Conservation (phyloP, 2,797 vertebrate genomes). For the Anolis apletophallus region DNA sequence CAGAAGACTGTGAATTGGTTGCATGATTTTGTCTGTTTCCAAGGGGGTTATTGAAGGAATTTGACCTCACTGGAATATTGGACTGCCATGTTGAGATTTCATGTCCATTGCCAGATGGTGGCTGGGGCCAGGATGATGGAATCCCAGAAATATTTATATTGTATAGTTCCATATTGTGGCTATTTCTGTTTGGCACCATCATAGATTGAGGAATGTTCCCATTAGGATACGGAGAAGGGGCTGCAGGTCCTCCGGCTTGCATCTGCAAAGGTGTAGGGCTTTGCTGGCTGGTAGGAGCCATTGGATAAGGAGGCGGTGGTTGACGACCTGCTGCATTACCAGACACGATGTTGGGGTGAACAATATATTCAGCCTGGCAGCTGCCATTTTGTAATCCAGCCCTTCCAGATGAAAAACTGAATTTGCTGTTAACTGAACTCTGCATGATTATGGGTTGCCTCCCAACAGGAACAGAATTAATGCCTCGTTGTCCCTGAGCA, state of each 20-base stretch:
- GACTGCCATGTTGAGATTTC: constrained; percentile 87
- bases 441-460: constrained; percentile 98
- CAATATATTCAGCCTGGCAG: constrained; percentile 88
- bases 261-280: constrained; percentile 90
- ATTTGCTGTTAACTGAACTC: constrained; percentile 88
- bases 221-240: constrained; percentile 87
- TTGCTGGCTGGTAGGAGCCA: constrained; percentile 86
- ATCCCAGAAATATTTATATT: constrained; percentile 80
- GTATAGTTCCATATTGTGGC: constrained; percentile 94
- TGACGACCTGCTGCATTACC: constrained; percentile 82
- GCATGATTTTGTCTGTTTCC: constrained; percentile 81
- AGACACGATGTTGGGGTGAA: constrained; percentile 81
- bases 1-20: constrained; percentile 89
- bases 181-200: constrained; percentile 91
- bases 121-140: constrained; percentile 87
- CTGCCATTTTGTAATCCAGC: constrained; percentile 86
- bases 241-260: constrained; percentile 85
- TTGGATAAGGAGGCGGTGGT: constrained; percentile 91
- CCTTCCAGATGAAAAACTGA: constrained; percentile 88
- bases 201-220: constrained; percentile 88
- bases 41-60: constrained; percentile 93
- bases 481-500: constrained; percentile 86
- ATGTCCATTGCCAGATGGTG: constrained; percentile 83
- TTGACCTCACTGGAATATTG: constrained; percentile 89
- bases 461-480: constrained; percentile 88